Percentiles rank a stretch among this genome's conserved stretches.
Conservation (phyloP, 53 echinoderm and acorn worm genomes). For the Apostichopus leukothele region DNA sequence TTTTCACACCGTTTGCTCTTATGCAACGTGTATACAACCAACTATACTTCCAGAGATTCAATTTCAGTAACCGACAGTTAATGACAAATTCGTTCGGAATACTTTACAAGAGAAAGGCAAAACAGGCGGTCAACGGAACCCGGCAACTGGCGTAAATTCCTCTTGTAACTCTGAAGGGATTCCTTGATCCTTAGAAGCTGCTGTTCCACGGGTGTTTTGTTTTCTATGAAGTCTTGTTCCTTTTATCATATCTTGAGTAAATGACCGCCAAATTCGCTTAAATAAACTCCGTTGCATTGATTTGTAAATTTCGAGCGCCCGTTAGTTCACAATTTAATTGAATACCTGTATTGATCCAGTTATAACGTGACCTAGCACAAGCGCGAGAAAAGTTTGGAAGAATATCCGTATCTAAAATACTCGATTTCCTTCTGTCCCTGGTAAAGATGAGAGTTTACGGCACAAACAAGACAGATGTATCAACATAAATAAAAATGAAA, state of each 20-base stretch:
- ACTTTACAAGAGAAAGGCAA: too few relatives aligned
- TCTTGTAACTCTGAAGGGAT: too few relatives aligned
- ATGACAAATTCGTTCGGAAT: too few relatives aligned
- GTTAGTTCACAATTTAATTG: slow-evolving; percentile 10
- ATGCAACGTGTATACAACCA: too few relatives aligned
- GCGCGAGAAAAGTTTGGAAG: not conserved
- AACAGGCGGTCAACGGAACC: too few relatives aligned
- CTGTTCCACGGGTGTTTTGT: not conserved
- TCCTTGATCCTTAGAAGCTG: too few relatives aligned
- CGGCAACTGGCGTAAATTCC: too few relatives aligned
- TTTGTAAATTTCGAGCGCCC: not conserved
- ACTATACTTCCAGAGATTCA: too few relatives aligned
- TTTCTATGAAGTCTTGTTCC: not conserved
- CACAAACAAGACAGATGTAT: not conserved
- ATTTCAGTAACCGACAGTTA: too few relatives aligned
- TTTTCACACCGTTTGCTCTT: too few relatives aligned
- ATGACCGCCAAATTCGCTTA: not conserved
- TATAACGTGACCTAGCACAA: not conserved
- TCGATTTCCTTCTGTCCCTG: not conserved
- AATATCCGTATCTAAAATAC: not conserved
- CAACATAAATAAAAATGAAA: not conserved
- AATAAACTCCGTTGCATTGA: slow-evolving; percentile 22
- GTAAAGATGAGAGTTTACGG: not conserved
- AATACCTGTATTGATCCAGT: slow-evolving; percentile 28
- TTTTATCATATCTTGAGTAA: not conserved